phyloP scores from a whole-genome alignment of 2,888 invertebrate species.

The Elysia crispata region DNA sequence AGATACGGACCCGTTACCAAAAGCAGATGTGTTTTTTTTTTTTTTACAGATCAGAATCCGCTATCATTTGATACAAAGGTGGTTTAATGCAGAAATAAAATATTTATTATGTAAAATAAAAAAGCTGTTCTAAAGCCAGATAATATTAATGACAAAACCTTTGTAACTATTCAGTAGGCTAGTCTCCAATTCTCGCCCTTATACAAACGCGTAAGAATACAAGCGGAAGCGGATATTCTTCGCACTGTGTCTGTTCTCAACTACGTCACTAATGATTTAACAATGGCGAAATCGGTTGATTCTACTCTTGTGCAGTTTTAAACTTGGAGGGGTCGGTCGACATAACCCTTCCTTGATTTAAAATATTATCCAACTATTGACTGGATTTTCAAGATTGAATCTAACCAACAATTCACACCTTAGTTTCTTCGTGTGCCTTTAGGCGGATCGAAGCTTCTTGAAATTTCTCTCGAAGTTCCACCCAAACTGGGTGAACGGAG shows the following conservation, averaged over 20 bases:
- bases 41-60: too few species aligned
- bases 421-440: constrained; percentile 5
- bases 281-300: constrained; percentile 46
- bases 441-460: too few species aligned
- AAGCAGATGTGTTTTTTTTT: too few species aligned
- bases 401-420: constrained; percentile 33
- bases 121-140: too few species aligned
- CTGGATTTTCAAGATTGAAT: constrained; percentile 48
- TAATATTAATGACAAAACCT: too few species aligned
- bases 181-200: too few species aligned
- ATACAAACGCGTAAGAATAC: constrained; percentile 31
- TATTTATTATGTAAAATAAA: too few species aligned
- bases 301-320: constrained; percentile 48
- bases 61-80: too few species aligned
- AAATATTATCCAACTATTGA: constrained; percentile 43
- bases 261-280: constrained; percentile 43
- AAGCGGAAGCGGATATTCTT: constrained; percentile 16
- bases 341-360: constrained; percentile 48
- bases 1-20: constrained; percentile 9
- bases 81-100: too few species aligned
- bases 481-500: too few species aligned
- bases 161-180: too few species aligned
- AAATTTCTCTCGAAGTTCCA: too few species aligned
- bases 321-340: constrained; percentile 42
- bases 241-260: not conserved